Evolutionary conservation across 2,113 vertebrate genomes (phyloP).

Genomic region (Hydrochoerus hydrochaeris): DNA sequence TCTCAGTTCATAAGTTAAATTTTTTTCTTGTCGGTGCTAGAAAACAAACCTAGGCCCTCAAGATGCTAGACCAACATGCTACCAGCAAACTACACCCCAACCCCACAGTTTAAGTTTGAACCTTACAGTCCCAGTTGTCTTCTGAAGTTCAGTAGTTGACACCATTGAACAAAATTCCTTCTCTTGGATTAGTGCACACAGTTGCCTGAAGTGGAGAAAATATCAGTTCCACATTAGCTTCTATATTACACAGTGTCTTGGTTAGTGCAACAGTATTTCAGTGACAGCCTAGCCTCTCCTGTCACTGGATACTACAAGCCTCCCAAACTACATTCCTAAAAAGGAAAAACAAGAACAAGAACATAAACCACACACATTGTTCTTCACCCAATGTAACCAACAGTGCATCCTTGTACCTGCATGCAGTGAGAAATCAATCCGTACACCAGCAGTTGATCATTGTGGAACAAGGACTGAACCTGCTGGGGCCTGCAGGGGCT

Average conservation of each 20-base stretch:
- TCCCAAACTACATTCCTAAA: not conserved
- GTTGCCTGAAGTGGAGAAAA: slow-evolving; percentile 87
- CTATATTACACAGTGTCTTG: not conserved
- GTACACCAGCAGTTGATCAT: slow-evolving; percentile 90
- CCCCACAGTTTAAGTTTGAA: not conserved
- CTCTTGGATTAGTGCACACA: slow-evolving; percentile 88
- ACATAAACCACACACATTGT: not conserved
- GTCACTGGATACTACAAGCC: not conserved
- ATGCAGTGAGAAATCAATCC: slow-evolving; percentile 92
- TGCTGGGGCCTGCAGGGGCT: slow-evolving; percentile 89
- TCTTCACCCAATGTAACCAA: not conserved
- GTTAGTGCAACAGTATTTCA: not conserved
- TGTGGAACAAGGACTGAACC: slow-evolving; percentile 89
- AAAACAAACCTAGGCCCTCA: not conserved
- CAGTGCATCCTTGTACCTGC: slow-evolving; percentile 83
- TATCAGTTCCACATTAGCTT: not conserved
- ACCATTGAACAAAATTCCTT: slow-evolving; percentile 90
- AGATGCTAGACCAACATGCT: not conserved
- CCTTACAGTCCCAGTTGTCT: slow-evolving; percentile 92
- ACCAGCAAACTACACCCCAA: not conserved
- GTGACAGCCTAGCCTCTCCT: not conserved
- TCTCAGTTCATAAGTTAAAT: not conserved
- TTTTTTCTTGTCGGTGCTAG: not conserved
- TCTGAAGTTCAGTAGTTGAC: slow-evolving; percentile 93
- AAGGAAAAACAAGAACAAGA: no score